Evolutionary conservation across 2,797 vertebrate genomes (phyloP).

Genomic region (Heterohyrax brucei): DNA sequence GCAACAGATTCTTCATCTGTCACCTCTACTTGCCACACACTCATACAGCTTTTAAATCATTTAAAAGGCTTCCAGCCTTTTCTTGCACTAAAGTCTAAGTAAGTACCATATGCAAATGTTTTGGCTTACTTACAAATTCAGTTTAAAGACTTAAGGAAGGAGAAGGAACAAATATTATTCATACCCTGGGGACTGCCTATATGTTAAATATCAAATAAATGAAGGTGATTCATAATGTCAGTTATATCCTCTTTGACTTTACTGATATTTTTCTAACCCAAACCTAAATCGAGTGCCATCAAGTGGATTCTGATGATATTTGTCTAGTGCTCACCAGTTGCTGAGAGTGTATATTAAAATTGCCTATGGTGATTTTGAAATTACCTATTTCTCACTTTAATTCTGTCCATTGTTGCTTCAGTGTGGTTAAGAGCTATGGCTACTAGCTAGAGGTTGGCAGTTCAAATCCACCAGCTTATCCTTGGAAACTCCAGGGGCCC

Average conservation of each 20-base stretch:
- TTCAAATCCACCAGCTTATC: neutral
- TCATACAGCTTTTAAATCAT: no score
- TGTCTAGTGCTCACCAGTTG: neutral
- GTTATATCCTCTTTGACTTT: neutral
- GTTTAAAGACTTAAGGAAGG: no score
- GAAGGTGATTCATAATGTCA: neutral
- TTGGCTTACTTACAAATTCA: no score
- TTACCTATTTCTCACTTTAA: neutral
- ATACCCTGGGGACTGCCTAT: neutral
- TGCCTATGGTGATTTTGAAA: neutral
- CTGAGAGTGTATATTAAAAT: slow-evolving; percentile 44
- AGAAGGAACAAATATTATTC: no score
- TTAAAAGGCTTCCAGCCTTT: no score
- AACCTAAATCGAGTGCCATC: no score
- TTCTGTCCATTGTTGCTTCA: neutral
- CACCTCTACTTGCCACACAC: no score
- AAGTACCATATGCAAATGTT: no score
- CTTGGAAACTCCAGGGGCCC: neutral
- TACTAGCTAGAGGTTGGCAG: no score
- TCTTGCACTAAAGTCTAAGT: neutral
- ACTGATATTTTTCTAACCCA: neutral
- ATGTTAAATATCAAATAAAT: neutral
- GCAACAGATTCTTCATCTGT: no score
- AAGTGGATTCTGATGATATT: no score
- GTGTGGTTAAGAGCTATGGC: no score